Evolutionary conservation across 2,888 invertebrate genomes (phyloP).

Genomic region (Mythimna impura): DNA sequence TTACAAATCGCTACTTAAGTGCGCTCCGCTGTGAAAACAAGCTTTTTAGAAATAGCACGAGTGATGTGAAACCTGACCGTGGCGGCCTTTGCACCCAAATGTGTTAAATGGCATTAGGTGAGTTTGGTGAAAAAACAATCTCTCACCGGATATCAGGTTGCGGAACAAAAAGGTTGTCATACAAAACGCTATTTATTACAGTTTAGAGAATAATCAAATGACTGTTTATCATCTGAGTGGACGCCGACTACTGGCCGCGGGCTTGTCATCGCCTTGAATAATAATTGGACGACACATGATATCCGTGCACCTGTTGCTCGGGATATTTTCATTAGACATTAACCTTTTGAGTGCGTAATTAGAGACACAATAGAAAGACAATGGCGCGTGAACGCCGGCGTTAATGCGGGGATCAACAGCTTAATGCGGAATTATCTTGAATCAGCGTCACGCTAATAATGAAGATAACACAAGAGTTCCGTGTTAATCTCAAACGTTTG

Average conservation of each 20-base stretch:
- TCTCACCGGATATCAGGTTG: conserved; percentile 73
- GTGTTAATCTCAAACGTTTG: conserved; percentile 20
- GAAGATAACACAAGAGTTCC: conserved; percentile 42
- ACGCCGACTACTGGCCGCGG: conserved; percentile 60
- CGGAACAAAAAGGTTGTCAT: conserved; percentile 61
- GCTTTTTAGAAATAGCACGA: conserved; percentile 89
- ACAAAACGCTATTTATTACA: conserved; percentile 70
- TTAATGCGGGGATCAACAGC: too few species aligned
- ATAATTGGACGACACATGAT: conserved; percentile 74
- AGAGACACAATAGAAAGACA: too few species aligned
- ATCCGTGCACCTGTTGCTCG: conserved; percentile 72
- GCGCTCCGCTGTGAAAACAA: conserved; percentile 88
- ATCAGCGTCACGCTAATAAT: conserved; percentile 58
- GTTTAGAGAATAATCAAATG: conserved; percentile 62
- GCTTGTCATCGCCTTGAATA: conserved; percentile 73
- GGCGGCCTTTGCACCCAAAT: conserved; percentile 86
- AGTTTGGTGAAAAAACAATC: conserved; percentile 86
- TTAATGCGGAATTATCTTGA: conserved; percentile 63
- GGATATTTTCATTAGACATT: conserved; percentile 61
- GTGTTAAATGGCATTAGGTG: conserved; percentile 87
- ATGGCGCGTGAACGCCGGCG: too few species aligned
- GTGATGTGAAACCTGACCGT: conserved; percentile 78
- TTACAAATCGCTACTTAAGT: conserved; percentile 87
- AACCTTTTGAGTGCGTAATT: too few species aligned
- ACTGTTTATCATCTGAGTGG: conserved; percentile 62